Conservation (phyloP, 2,888 invertebrate species). For the Bimastos eiseni region DNA sequence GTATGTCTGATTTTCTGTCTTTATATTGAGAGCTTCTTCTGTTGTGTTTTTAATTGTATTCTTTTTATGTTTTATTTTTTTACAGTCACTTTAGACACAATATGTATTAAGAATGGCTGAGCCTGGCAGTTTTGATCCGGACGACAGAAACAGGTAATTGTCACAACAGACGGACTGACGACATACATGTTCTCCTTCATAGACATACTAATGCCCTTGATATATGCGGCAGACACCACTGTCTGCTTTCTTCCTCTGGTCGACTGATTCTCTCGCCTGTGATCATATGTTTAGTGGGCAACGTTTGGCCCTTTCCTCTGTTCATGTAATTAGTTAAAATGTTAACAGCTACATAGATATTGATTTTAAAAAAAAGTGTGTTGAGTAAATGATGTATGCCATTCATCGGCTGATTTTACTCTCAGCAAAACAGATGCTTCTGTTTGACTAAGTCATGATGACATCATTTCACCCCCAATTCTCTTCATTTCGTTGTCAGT, state of each 20-base stretch:
- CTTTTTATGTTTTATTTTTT: background rate
- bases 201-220: too few species aligned
- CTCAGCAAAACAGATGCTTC: background rate
- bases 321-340: too few species aligned
- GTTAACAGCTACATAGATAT: too few species aligned
- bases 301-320: too few species aligned
- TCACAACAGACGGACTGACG: background rate
- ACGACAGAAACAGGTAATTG: constrained; percentile 43
- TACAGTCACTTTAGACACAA: background rate
- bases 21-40: background rate
- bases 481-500: background rate
- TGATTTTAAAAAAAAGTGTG: background rate
- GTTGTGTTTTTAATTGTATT: background rate
- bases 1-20: background rate
- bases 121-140: constrained; percentile 40
- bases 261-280: too few species aligned
- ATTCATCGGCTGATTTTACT: background rate
- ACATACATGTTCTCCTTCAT: background rate
- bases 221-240: too few species aligned
- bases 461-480: background rate
- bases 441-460: background rate
- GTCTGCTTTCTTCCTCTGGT: too few species aligned
- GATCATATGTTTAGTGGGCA: too few species aligned
- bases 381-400: background rate
- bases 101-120: constrained; percentile 23